Evolutionary conservation across 2,113 vertebrate species (phyloP).

Genomic region (Paraplagusia blochii): DNA sequence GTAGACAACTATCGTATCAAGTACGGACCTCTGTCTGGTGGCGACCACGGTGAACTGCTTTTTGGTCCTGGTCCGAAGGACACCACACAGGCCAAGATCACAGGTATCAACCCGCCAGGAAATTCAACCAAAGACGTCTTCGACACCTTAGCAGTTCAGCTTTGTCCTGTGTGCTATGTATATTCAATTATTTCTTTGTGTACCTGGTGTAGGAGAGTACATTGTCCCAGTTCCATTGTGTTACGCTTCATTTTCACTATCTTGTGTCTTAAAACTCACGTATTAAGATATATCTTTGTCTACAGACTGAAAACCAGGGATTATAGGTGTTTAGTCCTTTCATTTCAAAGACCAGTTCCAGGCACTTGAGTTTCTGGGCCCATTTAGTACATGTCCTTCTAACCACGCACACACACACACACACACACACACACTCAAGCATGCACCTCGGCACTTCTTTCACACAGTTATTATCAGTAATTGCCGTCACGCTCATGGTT

Average conservation of each 20-base stretch:
- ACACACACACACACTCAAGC: not conserved
- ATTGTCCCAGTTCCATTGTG: too few relatives aligned
- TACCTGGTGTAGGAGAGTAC: too few relatives aligned
- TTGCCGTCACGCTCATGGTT: slow-evolving; percentile 77
- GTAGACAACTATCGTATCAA: slow-evolving; percentile 89
- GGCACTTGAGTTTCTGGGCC: slow-evolving; percentile 62
- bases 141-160: too few relatives aligned
- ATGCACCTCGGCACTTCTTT: slow-evolving; percentile 67
- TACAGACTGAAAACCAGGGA: too few relatives aligned
- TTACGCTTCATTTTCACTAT: too few relatives aligned
- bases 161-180: too few relatives aligned
- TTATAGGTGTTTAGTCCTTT: too few relatives aligned
- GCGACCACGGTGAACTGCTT: slow-evolving; percentile 86
- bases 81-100: slow-evolving; percentile 85
- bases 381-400: slow-evolving; percentile 51
- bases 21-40: slow-evolving; percentile 91
- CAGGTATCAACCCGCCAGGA: slow-evolving; percentile 68
- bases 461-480: slow-evolving; percentile 77
- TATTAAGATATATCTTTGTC: too few relatives aligned
- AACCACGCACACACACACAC: not conserved
- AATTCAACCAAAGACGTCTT: too few relatives aligned
- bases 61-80: slow-evolving; percentile 79
- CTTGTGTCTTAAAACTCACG: too few relatives aligned
- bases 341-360: slow-evolving; percentile 38
- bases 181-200: too few relatives aligned